Percentiles rank a stretch among this genome's conserved stretches.
Evolutionary conservation across 2,113 vertebrate genomes (phyloP).

Genomic region (Petromus typicus): DNA sequence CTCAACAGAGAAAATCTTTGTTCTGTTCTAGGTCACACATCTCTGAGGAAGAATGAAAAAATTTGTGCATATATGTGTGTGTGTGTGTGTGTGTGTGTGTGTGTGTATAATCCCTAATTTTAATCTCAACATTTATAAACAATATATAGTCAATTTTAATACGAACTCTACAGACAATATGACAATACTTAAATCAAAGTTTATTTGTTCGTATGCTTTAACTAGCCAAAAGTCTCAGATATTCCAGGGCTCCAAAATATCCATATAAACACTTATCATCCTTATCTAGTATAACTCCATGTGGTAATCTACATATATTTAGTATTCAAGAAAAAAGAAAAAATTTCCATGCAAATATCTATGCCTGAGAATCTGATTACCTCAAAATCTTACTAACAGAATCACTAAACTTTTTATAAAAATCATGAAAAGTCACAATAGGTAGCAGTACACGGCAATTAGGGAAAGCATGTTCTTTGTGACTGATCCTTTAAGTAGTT

Average conservation of each 20-base stretch:
- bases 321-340: constrained; percentile 1
- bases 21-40: not conserved
- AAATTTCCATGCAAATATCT: not conserved
- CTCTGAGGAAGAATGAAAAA: not conserved
- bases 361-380: not conserved
- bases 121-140: not conserved
- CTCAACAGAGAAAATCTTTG: not conserved
- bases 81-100: too few species aligned
- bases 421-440: not conserved
- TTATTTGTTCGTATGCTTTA: not conserved
- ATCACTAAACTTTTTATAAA: constrained; percentile 30
- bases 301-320: constrained; percentile 15
- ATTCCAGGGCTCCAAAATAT: not conserved
- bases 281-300: not conserved
- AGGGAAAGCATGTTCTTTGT: not conserved
- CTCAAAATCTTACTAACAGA: not conserved
- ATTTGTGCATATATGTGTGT: not conserved
- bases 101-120: not conserved
- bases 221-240: constrained; percentile 13
- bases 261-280: not conserved
- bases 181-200: constrained; percentile 9
- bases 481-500: constrained; percentile 56
- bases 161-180: not conserved
- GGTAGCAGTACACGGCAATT: constrained; percentile 22
- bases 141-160: not conserved